Evolutionary conservation across 2,888 invertebrate species (phyloP).

Genomic region (Drosophila emarginata): DNA sequence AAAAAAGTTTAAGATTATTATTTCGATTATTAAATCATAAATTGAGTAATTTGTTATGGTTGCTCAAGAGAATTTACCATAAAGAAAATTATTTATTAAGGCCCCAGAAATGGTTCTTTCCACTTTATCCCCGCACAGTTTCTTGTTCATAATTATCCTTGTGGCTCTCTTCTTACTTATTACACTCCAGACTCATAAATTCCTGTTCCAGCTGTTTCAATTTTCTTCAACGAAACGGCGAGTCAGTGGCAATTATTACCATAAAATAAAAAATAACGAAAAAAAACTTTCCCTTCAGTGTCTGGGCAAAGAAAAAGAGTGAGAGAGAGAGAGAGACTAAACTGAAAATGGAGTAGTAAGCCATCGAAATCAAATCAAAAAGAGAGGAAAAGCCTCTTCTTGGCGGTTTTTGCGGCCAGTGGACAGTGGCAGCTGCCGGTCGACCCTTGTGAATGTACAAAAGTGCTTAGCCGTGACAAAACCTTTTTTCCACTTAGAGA

Average conservation of each 20-base stretch:
- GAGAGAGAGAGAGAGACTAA: neutral
- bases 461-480: conserved; percentile 75
- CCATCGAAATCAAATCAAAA: conserved; percentile 37
- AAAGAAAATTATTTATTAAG: conserved; percentile 3
- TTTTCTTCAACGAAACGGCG: conserved; percentile 26
- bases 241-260: conserved; percentile 48
- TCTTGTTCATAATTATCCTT: conserved; percentile 5
- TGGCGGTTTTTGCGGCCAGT: conserved; percentile 34
- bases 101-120: neutral
- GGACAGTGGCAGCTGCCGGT: conserved; percentile 39
- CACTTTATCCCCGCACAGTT: neutral
- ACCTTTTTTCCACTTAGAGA: conserved; percentile 67
- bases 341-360: conserved; percentile 23
- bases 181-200: conserved; percentile 21
- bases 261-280: conserved; percentile 14
- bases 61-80: neutral
- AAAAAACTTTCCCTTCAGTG: conserved; percentile 33
- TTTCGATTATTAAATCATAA: neutral
- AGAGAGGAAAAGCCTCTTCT: conserved; percentile 32
- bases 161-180: neutral
- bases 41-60: neutral
- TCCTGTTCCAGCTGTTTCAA: conserved; percentile 38
- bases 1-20: neutral
- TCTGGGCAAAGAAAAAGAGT: neutral
- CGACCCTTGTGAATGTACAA: conserved; percentile 57